These are phyloP conservation scores for Melipona bicolor DNA, from an alignment of 2,888 invertebrate species.

Conservation along the genomic window DNA sequence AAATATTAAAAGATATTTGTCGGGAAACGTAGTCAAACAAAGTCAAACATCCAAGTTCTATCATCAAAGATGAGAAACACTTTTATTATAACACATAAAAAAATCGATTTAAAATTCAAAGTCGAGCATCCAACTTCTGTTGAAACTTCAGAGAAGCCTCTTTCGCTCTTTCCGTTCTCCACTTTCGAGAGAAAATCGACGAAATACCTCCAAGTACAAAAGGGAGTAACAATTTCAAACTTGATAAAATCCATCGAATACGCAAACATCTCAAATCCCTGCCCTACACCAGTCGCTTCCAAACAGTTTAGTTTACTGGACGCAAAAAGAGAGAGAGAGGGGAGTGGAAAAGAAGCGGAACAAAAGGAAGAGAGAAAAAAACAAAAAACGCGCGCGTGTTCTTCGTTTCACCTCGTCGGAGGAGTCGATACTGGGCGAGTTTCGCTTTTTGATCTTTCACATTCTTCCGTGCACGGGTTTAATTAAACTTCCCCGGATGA, in stretches of 20 bases:
- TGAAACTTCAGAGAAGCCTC: too few species aligned
- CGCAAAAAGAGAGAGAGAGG: background rate
- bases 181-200: background rate
- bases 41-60: too few species aligned
- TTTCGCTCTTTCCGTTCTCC: too few species aligned
- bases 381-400: conserved; percentile 1
- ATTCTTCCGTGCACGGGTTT: conserved; percentile 30
- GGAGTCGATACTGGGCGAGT: conserved; percentile 24
- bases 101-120: too few species aligned
- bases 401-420: background rate
- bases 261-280: background rate
- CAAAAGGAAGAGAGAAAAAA: background rate
- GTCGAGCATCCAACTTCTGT: too few species aligned
- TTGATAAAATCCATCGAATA: background rate
- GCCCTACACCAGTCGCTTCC: background rate
- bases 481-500: conserved; percentile 48
- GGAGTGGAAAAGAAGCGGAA: background rate
- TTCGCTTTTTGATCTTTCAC: conserved; percentile 36
- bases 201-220: background rate
- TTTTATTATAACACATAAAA: too few species aligned
- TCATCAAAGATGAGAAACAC: too few species aligned
- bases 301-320: background rate
- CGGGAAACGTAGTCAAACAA: too few species aligned
- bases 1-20: too few species aligned
- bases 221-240: background rate